Evolutionary conservation across 2,888 invertebrate genomes (phyloP).

Genomic region (Drosophila fulvimacula): DNA sequence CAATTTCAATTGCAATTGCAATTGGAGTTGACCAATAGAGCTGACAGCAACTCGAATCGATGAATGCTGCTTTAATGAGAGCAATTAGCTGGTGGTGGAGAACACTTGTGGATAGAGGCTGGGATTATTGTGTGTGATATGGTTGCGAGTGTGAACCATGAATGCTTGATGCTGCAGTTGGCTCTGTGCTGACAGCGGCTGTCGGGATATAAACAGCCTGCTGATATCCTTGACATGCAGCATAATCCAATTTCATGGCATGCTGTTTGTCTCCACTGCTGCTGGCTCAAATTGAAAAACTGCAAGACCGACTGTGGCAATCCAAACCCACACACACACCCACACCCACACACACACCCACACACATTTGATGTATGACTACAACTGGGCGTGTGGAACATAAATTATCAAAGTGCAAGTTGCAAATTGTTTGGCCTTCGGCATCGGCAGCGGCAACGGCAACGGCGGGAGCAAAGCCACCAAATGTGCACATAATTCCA

Average conservation of each 20-base stretch:
- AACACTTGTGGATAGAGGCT: constrained; percentile 5
- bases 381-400: constrained; percentile 58
- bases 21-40: constrained; percentile 20
- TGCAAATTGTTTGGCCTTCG: constrained; percentile 75
- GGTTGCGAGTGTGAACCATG: neutral
- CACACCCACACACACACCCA: constrained; percentile 2
- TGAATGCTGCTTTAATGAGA: constrained; percentile 58
- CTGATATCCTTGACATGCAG: constrained; percentile 52
- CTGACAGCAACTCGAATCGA: constrained; percentile 23
- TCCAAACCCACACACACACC: constrained; percentile 2
- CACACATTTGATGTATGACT: constrained; percentile 43
- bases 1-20: neutral
- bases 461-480: constrained; percentile 39
- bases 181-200: constrained; percentile 37
- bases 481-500: constrained; percentile 75
- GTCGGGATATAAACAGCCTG: constrained; percentile 40
- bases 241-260: constrained; percentile 62
- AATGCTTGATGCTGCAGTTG: constrained; percentile 2
- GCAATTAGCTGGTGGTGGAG: constrained; percentile 49
- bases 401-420: constrained; percentile 78
- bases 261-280: constrained; percentile 39
- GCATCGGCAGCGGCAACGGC: constrained; percentile 23
- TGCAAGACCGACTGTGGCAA: constrained; percentile 5
- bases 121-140: constrained; percentile 11
- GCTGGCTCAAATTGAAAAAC: constrained; percentile 59